Conservation (phyloP, 2,113 vertebrate genomes). For the Eptesicus fuscus region DNA sequence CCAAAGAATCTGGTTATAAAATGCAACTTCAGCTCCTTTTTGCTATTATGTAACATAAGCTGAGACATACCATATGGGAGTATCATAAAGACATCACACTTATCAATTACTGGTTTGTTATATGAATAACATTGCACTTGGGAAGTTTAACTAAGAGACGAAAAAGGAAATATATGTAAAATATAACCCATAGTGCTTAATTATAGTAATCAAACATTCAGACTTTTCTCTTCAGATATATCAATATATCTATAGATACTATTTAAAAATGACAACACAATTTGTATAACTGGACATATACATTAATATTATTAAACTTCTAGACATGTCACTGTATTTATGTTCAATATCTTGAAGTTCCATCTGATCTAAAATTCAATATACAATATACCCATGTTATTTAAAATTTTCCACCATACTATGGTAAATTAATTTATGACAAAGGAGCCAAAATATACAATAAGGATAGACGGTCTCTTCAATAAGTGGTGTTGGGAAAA, state of each 20-base stretch:
- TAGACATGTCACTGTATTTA: not conserved
- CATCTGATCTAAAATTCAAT: not conserved
- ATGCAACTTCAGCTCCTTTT: not conserved
- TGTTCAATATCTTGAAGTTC: not conserved
- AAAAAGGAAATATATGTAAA: not conserved
- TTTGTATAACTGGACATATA: not conserved
- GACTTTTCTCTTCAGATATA: not conserved
- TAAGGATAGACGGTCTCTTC: not conserved
- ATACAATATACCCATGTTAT: not conserved
- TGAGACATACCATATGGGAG: not conserved
- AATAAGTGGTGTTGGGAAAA: not conserved
- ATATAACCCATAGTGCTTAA: not conserved
- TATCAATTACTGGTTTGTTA: not conserved
- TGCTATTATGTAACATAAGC: not conserved
- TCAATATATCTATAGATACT: not conserved
- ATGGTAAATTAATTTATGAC: not conserved
- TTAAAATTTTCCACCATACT: not conserved
- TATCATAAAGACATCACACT: not conserved
- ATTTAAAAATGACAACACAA: not conserved
- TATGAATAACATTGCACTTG: not conserved
- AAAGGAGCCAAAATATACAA: not conserved
- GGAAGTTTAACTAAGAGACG: not conserved
- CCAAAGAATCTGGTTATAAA: not conserved
- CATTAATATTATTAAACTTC: not conserved
- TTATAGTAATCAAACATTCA: not conserved